Evolutionary conservation across 2,797 vertebrate species (phyloP).

Genomic region (Enteromius paludinosus): DNA sequence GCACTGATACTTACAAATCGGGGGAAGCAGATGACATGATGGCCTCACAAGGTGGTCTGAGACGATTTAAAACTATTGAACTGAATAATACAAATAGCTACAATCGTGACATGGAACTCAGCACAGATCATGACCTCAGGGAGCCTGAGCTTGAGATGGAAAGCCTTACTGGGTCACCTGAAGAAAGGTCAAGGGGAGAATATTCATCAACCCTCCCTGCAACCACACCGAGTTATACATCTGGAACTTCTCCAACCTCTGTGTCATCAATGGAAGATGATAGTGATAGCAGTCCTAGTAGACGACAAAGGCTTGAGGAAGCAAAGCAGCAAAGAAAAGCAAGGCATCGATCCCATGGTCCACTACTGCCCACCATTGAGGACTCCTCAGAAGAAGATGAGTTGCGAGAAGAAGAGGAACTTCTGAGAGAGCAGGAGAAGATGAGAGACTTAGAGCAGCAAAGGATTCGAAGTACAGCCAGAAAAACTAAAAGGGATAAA

Average conservation of each 20-base stretch:
- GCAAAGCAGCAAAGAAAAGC: constrained; percentile 98
- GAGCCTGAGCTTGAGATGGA: constrained; percentile 99
- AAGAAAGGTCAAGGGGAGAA: constrained; percentile 95
- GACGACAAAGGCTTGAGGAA: constrained; percentile 93
- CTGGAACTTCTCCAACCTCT: constrained; percentile 97
- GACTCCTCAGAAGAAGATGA: constrained; percentile 99
- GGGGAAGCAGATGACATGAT: constrained; percentile 84
- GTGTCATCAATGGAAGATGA: constrained; percentile 98
- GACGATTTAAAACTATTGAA: constrained; percentile 98
- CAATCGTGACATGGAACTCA: constrained; percentile 88
- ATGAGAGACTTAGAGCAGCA: constrained; percentile 99
- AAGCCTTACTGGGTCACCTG: constrained; percentile 95
- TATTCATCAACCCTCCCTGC: constrained; percentile 97
- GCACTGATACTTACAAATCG: constrained; percentile 75
- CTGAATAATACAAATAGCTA: constrained; percentile 94
- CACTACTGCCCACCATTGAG: constrained; percentile 96
- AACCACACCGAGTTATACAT: constrained; percentile 96
- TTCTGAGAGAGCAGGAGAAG: constrained; percentile 96
- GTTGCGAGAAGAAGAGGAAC: constrained; percentile 96
- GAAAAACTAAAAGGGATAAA: constrained; percentile 97
- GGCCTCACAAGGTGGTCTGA: constrained; percentile 88
- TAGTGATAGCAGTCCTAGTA: constrained; percentile 98
- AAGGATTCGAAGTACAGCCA: constrained; percentile 94
- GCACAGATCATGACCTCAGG: constrained; percentile 85
- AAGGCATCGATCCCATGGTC: constrained; percentile 95